Evolutionary conservation across 2,113 vertebrate species (phyloP), one percentile per base, ranked within the genome.

Genomic region (Reinhardtius hippoglossoides): DNA sequence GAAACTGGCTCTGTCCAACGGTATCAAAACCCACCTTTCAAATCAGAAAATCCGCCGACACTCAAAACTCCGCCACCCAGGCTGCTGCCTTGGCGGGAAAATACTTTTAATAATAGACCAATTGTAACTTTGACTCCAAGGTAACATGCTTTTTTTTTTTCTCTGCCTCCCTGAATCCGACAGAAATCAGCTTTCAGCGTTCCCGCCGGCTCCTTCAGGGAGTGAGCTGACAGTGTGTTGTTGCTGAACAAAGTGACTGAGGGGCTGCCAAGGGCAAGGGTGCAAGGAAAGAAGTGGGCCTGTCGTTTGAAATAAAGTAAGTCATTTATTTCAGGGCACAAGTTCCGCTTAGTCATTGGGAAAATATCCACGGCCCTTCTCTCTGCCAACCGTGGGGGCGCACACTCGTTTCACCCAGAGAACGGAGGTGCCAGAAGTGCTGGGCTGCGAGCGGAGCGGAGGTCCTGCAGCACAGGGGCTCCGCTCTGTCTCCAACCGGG

Each of bases 281-380:
- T 88, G 62, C 62, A 74, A 67, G 67, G 64, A 86, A 77, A 84
- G 75, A 88, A 90, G 81, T 88, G 61, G 77, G 74, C 75, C 85
- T 93, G 88, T 91, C 89, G 82, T 71, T 79, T 74, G 65, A 83
- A 91, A 92, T 92, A 80, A 93, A 91, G 77, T 61, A 82, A 88
- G 79, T 76, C 77, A 79, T 93, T 92, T 81, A 88, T 92, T 89
- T 88, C 65, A 69, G 68, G 77, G 89, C 77, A 82, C 44, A 46
- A 81, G 76, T 73, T 82, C 71, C 69, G 83, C 54, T 44, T 69
- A 81, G 88, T 91, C 89, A 91, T 31, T 84, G 84, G 88, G 81
- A 90, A 92, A 88, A 86, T 80, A 91, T 88, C 88, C 82, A 82
- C 14, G 18, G 26, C 59, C 71, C 46, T 60, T 76, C 62, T 76